phyloP scores from a whole-genome alignment of 1,140 invertebrate species.

The Macrotrachela quadricornifera region DNA sequence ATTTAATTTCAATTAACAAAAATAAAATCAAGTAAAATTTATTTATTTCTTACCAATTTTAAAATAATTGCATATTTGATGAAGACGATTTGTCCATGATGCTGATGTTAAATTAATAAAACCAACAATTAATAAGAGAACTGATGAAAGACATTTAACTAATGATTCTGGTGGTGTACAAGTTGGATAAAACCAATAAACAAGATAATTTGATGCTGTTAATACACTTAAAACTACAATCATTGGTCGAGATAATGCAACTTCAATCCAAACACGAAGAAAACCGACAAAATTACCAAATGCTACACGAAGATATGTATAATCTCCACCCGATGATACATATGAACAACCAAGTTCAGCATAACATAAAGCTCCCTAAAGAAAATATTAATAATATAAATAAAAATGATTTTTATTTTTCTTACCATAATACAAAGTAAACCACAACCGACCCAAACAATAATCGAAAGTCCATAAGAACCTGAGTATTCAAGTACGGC shows the following conservation, averaged over 20 bases:
- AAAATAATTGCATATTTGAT: slow-evolving; percentile 58
- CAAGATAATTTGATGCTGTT: slow-evolving; percentile 16
- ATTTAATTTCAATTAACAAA: too few relatives aligned
- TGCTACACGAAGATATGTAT: slow-evolving; percentile 16
- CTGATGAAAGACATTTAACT: slow-evolving; percentile 4
- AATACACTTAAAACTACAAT: slow-evolving; percentile 33
- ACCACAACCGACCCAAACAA: background rate
- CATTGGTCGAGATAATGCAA: slow-evolving; percentile 48
- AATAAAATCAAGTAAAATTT: too few relatives aligned
- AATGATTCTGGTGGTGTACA: slow-evolving; percentile 15
- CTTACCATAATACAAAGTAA: background rate
- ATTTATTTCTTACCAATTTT: slow-evolving; percentile 43
- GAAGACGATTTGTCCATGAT: slow-evolving; percentile 23
- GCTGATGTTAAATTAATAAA: too few relatives aligned
- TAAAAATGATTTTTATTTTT: too few relatives aligned
- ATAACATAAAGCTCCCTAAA: slow-evolving; percentile 21
- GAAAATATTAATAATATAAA: too few relatives aligned
- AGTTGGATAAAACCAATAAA: slow-evolving; percentile 12
- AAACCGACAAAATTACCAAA: slow-evolving; percentile 23
- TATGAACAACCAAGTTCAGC: slow-evolving; percentile 20
- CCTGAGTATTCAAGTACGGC: background rate
- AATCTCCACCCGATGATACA: slow-evolving; percentile 20
- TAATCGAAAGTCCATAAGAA: background rate
- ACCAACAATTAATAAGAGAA: too few relatives aligned
- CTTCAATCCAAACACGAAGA: slow-evolving; percentile 25